Evolutionary conservation across 2,888 invertebrate species (phyloP), one percentile per base, ranked within the genome.

Genomic region (Callimorpha dominula): DNA sequence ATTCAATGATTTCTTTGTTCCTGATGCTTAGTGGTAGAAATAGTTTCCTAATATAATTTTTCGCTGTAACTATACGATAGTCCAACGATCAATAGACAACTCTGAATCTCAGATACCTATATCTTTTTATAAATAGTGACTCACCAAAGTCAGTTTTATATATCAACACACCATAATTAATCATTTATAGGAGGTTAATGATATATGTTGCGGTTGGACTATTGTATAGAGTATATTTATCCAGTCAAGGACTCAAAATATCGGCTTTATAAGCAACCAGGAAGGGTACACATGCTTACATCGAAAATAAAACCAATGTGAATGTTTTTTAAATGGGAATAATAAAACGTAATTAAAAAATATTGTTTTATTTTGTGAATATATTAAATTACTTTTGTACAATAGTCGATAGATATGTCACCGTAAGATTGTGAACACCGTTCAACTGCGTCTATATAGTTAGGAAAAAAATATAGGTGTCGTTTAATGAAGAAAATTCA

Each of bases 261-360:
- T 49, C 12, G 8, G 12, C 52, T 73, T 46, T 20, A 70, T 52
- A 62, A 49, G 60, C 60, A 70, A 75, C 43, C 50, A 50, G 52
- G 62, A 73, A 72, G 57, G 60, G 65, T 70, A 81, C 64, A 76
- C 57, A 77, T 73, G 82, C 80, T 83, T 84, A 85, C 86, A 87
- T 87, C 84, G 87, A 88, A 86, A 50, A 70, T 69, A 66, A 72
- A 71, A 81, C 79, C 78, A 78, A 78, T 74, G 81, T 87, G 78
- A 85, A 87, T 88, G 88, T 88, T 89, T 89, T 90, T 78, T 87
- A 87, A 82, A 85, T 86, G 78, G 83, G 72, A 83, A 82, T 63
- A 84, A 85, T 84, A 85, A 88, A 85, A 82, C 76, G 75, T 82
- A 76, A 81, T 79, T 74, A 64, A 74, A 65, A 68, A 54, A 70